phyloP scores from a whole-genome alignment of 2,888 invertebrate genomes.

The Eupithecia abbreviata region DNA sequence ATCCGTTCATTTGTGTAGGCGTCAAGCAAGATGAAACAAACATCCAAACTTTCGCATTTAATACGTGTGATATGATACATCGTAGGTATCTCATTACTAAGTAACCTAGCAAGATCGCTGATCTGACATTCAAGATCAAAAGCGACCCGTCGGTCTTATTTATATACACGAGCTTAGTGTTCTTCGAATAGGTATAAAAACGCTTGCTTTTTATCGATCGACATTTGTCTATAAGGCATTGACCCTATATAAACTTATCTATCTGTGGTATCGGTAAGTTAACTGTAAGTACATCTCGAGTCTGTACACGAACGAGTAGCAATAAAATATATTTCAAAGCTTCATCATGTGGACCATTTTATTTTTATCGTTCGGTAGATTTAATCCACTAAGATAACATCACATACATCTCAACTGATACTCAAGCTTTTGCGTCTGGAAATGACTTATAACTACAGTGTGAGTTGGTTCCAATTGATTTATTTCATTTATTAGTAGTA shows the following conservation, averaged over 20 bases:
- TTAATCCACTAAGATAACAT: too few relatives aligned
- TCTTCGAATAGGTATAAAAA: constrained; percentile 10
- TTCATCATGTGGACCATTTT: background rate
- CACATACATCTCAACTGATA: background rate
- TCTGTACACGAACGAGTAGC: constrained; percentile 24
- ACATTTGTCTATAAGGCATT: constrained; percentile 29
- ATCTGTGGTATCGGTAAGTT: constrained; percentile 46
- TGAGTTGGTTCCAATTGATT: background rate
- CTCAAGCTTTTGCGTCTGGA: background rate
- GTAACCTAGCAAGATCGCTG: background rate
- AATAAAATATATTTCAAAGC: constrained; percentile 29
- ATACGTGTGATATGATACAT: background rate
- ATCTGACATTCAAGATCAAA: background rate
- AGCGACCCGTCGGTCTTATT: background rate
- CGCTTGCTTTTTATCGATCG: constrained; percentile 23
- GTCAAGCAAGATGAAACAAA: too few relatives aligned
- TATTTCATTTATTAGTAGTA: background rate
- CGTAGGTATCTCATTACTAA: too few relatives aligned
- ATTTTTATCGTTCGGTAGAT: too few relatives aligned
- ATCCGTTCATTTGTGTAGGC: too few relatives aligned
- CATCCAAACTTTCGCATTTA: too few relatives aligned
- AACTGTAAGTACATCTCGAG: constrained; percentile 32
- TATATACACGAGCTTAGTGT: background rate
- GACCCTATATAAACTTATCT: constrained; percentile 44
- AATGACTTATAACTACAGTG: background rate